These are phyloP conservation scores for Sorex maritimensis DNA, from an alignment of 2,797 vertebrate species.

Conservation along the genomic window DNA sequence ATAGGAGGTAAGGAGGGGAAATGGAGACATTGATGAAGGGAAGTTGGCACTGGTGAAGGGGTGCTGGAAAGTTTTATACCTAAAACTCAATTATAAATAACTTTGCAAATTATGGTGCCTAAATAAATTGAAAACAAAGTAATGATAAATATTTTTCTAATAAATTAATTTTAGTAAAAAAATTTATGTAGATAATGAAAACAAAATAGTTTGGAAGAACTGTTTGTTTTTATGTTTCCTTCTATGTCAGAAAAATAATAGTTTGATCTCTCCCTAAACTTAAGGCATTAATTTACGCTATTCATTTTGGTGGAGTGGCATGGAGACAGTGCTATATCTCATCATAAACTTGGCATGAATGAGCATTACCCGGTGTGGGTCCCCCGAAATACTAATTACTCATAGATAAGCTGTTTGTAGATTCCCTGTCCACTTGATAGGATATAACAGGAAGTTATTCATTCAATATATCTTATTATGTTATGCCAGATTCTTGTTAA, in stretches of 20 bases:
- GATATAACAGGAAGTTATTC: not conserved
- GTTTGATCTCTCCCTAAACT: not conserved
- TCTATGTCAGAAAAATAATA: not conserved
- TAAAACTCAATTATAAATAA: too few relatives aligned
- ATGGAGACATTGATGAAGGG: too few relatives aligned
- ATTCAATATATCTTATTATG: not conserved
- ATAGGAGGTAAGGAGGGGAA: too few relatives aligned
- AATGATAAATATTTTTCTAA: slow-evolving; percentile 28
- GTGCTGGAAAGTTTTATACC: too few relatives aligned
- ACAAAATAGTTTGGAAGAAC: slow-evolving; percentile 45
- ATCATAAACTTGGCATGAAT: not conserved
- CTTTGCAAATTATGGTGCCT: too few relatives aligned
- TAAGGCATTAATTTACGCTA: slow-evolving; percentile 19
- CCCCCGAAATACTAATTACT: slow-evolving; percentile 15
- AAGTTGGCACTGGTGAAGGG: too few relatives aligned
- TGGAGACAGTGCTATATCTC: not conserved
- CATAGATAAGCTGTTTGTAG: not conserved
- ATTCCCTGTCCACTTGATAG: not conserved
- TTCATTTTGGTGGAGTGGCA: not conserved
- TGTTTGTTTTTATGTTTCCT: slow-evolving; percentile 54
- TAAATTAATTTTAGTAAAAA: not conserved
- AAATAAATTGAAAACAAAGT: too few relatives aligned
- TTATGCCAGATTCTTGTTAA: not conserved
- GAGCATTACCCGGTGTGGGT: too few relatives aligned
- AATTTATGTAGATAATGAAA: slow-evolving; percentile 41